These are phyloP conservation scores for Chloroceryle inda DNA, from an alignment of 2,797 vertebrate genomes.

Conservation along the genomic window DNA sequence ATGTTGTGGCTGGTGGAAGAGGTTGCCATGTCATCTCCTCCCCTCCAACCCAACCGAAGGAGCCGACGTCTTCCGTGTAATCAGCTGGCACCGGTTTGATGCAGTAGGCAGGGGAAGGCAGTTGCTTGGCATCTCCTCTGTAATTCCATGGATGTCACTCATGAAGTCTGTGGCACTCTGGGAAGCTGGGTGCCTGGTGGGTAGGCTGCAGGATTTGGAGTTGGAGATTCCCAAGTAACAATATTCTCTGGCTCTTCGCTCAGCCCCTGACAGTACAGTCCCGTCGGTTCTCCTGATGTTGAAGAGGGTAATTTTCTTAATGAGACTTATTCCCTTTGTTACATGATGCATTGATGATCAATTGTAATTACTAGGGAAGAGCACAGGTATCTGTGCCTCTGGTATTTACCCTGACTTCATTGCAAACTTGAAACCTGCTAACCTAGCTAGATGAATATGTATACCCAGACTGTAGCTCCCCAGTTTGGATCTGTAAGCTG, in stretches of 20 bases:
- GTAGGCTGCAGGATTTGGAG: background rate
- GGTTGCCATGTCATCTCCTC: rapidly evolving
- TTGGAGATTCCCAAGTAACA: background rate
- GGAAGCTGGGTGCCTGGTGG: background rate
- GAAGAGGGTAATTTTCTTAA: background rate
- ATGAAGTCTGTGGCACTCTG: background rate
- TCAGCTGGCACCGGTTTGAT: background rate
- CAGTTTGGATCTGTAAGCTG: background rate
- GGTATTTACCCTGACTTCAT: background rate
- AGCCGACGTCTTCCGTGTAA: rapidly evolving
- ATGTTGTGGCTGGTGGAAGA: background rate
- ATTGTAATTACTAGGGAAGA: background rate
- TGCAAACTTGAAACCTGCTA: background rate
- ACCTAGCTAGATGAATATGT: background rate
- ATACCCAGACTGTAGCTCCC: rapidly evolving
- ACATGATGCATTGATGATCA: background rate
- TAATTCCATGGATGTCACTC: background rate
- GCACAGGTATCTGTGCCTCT: background rate
- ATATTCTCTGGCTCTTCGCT: background rate
- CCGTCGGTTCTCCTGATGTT: background rate
- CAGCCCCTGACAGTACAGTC: background rate
- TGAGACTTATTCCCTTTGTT: background rate
- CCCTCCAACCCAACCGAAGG: rapidly evolving
- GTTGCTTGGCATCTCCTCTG: background rate
- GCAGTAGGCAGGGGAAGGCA: background rate